These are phyloP conservation scores for Netelia melanura DNA, from an alignment of 2,888 invertebrate genomes.

Conservation along the genomic window DNA sequence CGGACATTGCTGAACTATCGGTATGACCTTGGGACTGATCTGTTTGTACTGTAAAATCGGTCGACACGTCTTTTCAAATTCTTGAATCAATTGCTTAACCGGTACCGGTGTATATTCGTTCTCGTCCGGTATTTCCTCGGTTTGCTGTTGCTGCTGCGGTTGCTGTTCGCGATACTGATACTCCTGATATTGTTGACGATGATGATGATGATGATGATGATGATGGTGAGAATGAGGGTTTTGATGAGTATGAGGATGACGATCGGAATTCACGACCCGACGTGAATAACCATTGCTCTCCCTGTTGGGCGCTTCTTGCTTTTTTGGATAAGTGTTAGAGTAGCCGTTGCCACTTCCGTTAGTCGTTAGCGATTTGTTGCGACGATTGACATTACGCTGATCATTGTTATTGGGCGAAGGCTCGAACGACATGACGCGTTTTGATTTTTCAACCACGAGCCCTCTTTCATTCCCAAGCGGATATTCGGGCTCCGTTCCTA, in stretches of 20 bases:
- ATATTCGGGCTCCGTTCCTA: slow-evolving; percentile 80
- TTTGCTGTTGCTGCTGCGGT: slow-evolving; percentile 31
- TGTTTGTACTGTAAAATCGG: slow-evolving; percentile 86
- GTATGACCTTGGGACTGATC: slow-evolving; percentile 80
- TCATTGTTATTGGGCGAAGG: slow-evolving; percentile 54
- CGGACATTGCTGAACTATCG: slow-evolving; percentile 77
- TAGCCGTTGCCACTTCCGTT: slow-evolving; percentile 65
- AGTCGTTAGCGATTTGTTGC: slow-evolving; percentile 56
- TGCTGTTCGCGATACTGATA: slow-evolving; percentile 80
- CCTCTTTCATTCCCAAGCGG: slow-evolving; percentile 52
- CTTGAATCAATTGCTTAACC: slow-evolving; percentile 86
- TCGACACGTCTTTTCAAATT: slow-evolving; percentile 88
- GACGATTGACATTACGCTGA: slow-evolving; percentile 67
- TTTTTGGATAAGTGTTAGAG: slow-evolving; percentile 70
- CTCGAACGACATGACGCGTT: slow-evolving; percentile 73
- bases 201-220: slow-evolving; percentile 71
- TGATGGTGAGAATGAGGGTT: slow-evolving; percentile 56
- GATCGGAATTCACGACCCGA: slow-evolving; percentile 32
- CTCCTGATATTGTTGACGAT: slow-evolving; percentile 71
- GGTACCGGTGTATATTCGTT: slow-evolving; percentile 83
- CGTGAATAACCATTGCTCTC: slow-evolving; percentile 56
- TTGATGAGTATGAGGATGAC: slow-evolving; percentile 53
- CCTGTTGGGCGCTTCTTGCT: slow-evolving; percentile 67
- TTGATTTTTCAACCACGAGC: slow-evolving; percentile 74
- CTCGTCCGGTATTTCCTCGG: slow-evolving; percentile 70